These are phyloP conservation scores for human (Homo sapiens) DNA, from an alignment of 2,113 vertebrate genomes.

Conservation along the genomic window DNA sequence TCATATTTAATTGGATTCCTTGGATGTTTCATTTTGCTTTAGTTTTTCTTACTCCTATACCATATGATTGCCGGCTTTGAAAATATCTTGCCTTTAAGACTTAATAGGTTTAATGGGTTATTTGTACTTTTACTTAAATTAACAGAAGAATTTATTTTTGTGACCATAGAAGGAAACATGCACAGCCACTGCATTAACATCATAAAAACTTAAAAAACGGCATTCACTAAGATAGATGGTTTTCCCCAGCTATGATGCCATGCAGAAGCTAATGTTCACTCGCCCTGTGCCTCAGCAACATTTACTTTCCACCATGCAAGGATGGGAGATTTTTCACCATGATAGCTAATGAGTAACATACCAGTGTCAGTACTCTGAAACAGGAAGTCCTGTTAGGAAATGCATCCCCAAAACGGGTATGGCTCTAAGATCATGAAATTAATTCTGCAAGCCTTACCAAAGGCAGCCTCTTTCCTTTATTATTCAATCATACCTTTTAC, in stretches of 20 bases:
- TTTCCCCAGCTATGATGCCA: rapidly evolving
- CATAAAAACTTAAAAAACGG: background rate
- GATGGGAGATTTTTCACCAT: rapidly evolving
- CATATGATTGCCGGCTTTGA: background rate
- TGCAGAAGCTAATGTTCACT: rapidly evolving
- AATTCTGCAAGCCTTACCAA: background rate
- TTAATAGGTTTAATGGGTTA: background rate
- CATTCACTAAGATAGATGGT: rapidly evolving
- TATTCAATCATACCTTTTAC: rapidly evolving
- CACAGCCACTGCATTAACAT: background rate
- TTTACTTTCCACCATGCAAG: rapidly evolving
- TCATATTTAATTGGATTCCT: background rate
- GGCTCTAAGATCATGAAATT: rapidly evolving
- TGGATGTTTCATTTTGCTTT: background rate
- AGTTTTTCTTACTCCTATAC: background rate
- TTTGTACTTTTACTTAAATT: background rate
- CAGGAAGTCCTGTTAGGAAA: background rate
- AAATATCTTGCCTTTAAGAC: background rate
- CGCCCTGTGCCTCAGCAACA: rapidly evolving
- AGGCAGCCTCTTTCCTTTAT: background rate
- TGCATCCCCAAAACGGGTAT: rapidly evolving
- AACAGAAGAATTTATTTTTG: background rate
- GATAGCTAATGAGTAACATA: background rate
- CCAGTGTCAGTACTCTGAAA: rapidly evolving
- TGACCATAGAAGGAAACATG: background rate